phyloP scores from a whole-genome alignment of 2,797 vertebrate species.

The Pteropus rufus region DNA sequence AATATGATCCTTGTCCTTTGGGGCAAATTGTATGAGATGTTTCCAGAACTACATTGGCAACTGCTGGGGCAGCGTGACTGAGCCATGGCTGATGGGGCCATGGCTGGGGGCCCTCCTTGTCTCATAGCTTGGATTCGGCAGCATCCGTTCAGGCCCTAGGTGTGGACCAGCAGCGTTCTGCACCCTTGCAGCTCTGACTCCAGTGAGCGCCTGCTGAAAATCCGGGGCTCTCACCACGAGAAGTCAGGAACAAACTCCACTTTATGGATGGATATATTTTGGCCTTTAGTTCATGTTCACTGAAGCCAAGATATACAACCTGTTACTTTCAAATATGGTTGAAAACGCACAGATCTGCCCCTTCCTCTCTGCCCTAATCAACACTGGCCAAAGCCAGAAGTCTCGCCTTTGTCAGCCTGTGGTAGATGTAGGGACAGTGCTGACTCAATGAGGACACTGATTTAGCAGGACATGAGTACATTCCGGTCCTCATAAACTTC shows the following conservation, averaged over 20 bases:
- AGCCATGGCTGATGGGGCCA: background rate
- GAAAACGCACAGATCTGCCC: background rate
- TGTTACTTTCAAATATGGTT: background rate
- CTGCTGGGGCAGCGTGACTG: fast-evolving
- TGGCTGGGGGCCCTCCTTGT: background rate
- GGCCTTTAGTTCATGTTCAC: background rate
- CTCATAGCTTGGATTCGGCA: background rate
- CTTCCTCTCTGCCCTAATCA: background rate
- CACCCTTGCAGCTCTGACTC: background rate
- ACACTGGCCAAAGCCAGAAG: background rate
- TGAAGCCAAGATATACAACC: background rate
- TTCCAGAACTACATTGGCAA: background rate
- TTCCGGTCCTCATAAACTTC: background rate
- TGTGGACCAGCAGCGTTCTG: background rate
- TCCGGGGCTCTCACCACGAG: background rate
- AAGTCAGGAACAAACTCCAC: background rate
- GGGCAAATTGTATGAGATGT: background rate
- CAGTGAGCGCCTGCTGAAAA: background rate
- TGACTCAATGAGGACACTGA: background rate
- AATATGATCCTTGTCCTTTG: background rate
- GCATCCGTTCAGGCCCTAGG: background rate
- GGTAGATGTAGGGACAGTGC: background rate
- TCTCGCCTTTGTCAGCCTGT: background rate
- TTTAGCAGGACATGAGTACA: background rate
- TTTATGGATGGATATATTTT: conserved; percentile 35